These are phyloP conservation scores for Lymantria dispar DNA, from an alignment of 2,888 invertebrate species.

Conservation along the genomic window DNA sequence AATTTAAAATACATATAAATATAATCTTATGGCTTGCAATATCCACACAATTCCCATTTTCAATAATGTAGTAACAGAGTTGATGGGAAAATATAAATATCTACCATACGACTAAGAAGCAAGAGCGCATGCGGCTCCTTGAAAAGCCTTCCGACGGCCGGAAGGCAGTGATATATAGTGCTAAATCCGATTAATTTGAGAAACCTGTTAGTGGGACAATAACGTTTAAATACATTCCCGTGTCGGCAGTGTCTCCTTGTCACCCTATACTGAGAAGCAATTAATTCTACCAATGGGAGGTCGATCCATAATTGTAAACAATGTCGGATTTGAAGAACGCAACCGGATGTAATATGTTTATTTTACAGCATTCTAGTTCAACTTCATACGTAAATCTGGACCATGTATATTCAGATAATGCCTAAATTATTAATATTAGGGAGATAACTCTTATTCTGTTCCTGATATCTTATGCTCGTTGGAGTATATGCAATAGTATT, in stretches of 20 bases:
- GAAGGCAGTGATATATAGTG: slow-evolving; percentile 55
- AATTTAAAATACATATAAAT: no score
- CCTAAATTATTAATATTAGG: no score
- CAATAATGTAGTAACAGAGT: slow-evolving; percentile 20
- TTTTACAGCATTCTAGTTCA: slow-evolving; percentile 12
- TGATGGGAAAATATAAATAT: slow-evolving; percentile 20
- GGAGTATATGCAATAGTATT: neutral
- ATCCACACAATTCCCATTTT: neutral
- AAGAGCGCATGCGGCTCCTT: slow-evolving; percentile 33
- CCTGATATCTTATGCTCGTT: no score
- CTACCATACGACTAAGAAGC: slow-evolving; percentile 1
- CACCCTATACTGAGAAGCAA: slow-evolving; percentile 41
- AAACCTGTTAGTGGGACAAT: slow-evolving; percentile 63
- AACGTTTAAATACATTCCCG: slow-evolving; percentile 61
- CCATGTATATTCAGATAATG: no score
- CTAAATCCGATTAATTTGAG: slow-evolving; percentile 69
- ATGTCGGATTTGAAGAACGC: slow-evolving; percentile 15
- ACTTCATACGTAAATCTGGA: no score
- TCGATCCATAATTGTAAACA: slow-evolving; percentile 47
- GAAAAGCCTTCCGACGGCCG: slow-evolving; percentile 43
- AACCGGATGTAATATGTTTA: slow-evolving; percentile 14
- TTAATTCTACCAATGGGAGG: slow-evolving; percentile 46
- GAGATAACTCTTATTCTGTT: no score
- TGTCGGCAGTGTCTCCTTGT: slow-evolving; percentile 46
- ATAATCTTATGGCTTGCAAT: no score